These are phyloP conservation scores for Lithophane socia DNA, from an alignment of 2,888 invertebrate genomes.

Conservation along the genomic window DNA sequence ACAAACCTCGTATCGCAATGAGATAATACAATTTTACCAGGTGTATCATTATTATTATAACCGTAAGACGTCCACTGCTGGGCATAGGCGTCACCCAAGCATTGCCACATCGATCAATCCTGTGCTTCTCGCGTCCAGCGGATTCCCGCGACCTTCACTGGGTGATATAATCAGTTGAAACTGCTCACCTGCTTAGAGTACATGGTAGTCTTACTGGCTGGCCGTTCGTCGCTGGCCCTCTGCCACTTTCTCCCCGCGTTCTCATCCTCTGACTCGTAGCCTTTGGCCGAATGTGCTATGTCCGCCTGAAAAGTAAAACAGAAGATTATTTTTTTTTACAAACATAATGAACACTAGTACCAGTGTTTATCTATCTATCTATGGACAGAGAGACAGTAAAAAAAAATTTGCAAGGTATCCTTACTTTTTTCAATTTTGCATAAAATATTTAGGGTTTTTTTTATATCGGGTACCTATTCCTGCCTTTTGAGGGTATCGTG, in stretches of 20 bases:
- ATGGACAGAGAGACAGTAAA: no score
- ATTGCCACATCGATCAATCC: neutral
- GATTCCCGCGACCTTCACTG: neutral
- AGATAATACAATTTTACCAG: neutral
- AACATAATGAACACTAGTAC: neutral
- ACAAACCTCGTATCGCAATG: neutral
- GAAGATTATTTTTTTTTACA: neutral
- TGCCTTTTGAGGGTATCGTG: neutral
- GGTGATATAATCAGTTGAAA: neutral
- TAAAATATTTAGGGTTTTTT: no score
- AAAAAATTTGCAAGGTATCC: no score
- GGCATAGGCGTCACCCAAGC: neutral
- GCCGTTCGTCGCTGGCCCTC: constrained; percentile 90
- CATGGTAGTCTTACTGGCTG: constrained; percentile 90
- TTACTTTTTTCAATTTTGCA: no score
- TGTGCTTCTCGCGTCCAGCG: neutral
- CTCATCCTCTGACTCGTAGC: constrained; percentile 95
- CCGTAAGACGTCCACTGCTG: neutral
- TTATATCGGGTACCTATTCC: neutral
- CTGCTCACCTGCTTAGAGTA: constrained; percentile 93
- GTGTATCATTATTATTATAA: neutral
- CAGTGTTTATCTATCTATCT: no score
- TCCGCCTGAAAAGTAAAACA: constrained; percentile 89
- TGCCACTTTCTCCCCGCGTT: constrained; percentile 93
- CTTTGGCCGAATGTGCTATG: constrained; percentile 93